Conservation (phyloP, 2,888 invertebrate species). For the Leptinotarsa juncta region DNA sequence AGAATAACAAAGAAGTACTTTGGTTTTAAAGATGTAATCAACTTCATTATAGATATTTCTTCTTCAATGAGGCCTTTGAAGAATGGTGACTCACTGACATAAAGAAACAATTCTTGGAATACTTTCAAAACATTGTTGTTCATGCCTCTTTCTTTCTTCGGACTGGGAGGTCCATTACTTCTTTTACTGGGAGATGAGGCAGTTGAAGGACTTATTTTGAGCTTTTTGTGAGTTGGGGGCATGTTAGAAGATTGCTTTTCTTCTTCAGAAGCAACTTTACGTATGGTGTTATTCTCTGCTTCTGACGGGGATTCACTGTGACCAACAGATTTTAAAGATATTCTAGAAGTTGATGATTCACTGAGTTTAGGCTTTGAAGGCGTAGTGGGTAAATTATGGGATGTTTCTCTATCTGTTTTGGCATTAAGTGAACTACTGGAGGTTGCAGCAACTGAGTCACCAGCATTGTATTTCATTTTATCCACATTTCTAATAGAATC, state of each 20-base stretch:
- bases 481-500: no score
- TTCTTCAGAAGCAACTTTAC: background rate
- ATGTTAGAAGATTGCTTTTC: background rate
- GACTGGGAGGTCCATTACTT: background rate
- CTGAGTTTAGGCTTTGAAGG: background rate
- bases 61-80: slow-evolving; percentile 12
- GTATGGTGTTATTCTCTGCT: background rate
- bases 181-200: background rate
- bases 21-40: slow-evolving; percentile 18
- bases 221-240: background rate
- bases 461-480: no score
- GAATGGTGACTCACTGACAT: slow-evolving; percentile 1
- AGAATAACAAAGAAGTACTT: slow-evolving; percentile 49
- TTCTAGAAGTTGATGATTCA: background rate
- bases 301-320: background rate
- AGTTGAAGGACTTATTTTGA: background rate
- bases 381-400: background rate
- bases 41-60: slow-evolving; percentile 10
- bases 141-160: slow-evolving; percentile 14
- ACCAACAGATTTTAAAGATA: background rate
- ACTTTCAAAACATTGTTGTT: slow-evolving; percentile 7
- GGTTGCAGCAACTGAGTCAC: no score
- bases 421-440: no score
- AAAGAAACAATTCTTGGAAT: slow-evolving; percentile 9
- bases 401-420: background rate